Evolutionary conservation across 2,888 invertebrate species (phyloP).

Genomic region (Chrysolina americana): DNA sequence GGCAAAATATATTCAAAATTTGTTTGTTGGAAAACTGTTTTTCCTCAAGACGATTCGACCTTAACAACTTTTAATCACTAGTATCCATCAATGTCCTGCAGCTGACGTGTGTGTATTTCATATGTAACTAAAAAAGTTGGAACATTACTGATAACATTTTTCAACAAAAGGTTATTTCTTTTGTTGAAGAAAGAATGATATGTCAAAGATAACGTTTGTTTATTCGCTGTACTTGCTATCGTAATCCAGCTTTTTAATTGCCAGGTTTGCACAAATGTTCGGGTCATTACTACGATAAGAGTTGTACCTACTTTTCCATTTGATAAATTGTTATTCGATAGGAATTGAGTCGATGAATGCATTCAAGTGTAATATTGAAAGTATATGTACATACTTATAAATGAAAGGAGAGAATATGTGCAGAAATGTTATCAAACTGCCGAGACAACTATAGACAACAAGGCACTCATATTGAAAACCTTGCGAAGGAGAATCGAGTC

Average conservation of each 20-base stretch:
- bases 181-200: slow-evolving; percentile 20
- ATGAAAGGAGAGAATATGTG: neutral
- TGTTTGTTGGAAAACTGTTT: too few relatives aligned
- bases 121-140: neutral
- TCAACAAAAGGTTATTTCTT: slow-evolving; percentile 10
- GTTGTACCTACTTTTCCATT: slow-evolving; percentile 13
- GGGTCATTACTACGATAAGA: slow-evolving; percentile 38
- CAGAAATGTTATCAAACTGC: neutral
- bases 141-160: neutral
- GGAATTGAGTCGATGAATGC: neutral
- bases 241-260: slow-evolving; percentile 41
- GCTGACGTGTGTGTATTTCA: neutral
- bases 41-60: too few relatives aligned
- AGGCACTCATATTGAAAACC: neutral
- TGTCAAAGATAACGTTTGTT: slow-evolving; percentile 34
- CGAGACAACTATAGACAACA: neutral
- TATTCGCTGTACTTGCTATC: slow-evolving; percentile 33
- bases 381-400: too few relatives aligned
- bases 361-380: neutral
- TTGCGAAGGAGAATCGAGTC: too few relatives aligned
- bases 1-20: too few relatives aligned
- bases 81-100: neutral
- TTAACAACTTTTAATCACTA: too few relatives aligned
- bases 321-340: slow-evolving; percentile 1
- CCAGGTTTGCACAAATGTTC: slow-evolving; percentile 20